A percentile compares a stretch with the other conserved stretches of the same genome.
phyloP scores from a whole-genome alignment of 37 sponge, comb jelly and placozoan genomes.

The Eunapius fragilis region DNA sequence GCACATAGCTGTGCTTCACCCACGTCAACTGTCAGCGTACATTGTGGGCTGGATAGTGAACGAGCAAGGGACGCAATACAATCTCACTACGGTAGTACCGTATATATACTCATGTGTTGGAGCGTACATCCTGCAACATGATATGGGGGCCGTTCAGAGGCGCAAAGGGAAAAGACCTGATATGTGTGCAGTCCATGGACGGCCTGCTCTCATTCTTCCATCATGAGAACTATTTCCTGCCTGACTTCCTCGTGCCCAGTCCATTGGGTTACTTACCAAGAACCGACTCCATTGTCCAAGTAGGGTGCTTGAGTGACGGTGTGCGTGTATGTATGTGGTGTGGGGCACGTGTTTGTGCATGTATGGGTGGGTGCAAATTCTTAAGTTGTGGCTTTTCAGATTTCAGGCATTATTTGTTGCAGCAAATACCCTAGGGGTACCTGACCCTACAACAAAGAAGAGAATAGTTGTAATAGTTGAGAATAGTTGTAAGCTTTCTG shows the following conservation, averaged over 20 bases:
- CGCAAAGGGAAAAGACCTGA: slow-evolving; percentile 49
- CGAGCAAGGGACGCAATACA: slow-evolving; percentile 32
- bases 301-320: too few species aligned
- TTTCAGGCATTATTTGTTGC: neutral
- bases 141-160: slow-evolving; percentile 80
- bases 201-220: slow-evolving; percentile 86
- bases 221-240: slow-evolving; percentile 74
- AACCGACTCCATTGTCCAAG: slow-evolving; percentile 72
- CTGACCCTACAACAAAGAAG: neutral
- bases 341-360: too few species aligned
- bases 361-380: neutral
- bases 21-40: slow-evolving; percentile 72
- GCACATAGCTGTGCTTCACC: slow-evolving; percentile 87
- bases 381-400: neutral
- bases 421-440: neutral
- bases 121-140: slow-evolving; percentile 87
- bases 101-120: slow-evolving; percentile 46
- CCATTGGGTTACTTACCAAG: slow-evolving; percentile 71
- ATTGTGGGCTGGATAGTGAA: slow-evolving; percentile 24
- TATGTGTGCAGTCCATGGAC: slow-evolving; percentile 98
- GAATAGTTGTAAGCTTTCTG: too few species aligned
- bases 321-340: too few species aligned
- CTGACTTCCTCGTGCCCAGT: slow-evolving; percentile 90
- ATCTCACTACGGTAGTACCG: too few species aligned
- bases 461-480: neutral